phyloP scores from a whole-genome alignment of 2,113 vertebrate genomes.

The Thamnaconus septentrionalis region DNA sequence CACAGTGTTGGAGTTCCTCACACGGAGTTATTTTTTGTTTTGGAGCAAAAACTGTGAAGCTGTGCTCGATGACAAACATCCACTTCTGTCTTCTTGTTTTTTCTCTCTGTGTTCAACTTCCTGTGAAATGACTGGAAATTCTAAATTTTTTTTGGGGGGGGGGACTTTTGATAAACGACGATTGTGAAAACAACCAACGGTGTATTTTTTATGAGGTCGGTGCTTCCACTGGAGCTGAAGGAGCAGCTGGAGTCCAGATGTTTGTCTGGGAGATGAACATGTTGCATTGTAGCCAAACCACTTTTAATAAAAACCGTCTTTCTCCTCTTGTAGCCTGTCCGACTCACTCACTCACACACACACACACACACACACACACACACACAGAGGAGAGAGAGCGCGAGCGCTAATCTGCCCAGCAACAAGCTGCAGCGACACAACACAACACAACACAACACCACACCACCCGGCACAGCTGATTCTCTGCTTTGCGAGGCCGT shows the following conservation, averaged over 20 bases:
- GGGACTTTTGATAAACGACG: constrained; percentile 93
- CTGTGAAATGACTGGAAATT: constrained; percentile 98
- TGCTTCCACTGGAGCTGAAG: background rate
- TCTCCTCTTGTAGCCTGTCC: constrained; percentile 45
- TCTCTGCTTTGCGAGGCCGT: too few relatives aligned
- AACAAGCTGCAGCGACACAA: too few relatives aligned
- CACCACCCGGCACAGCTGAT: too few relatives aligned
- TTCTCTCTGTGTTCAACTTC: constrained; percentile 62
- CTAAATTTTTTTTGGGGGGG: constrained; percentile 99
- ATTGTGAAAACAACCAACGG: constrained; percentile 95
- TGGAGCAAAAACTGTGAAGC: constrained; percentile 97
- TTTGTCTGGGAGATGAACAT: constrained; percentile 99
- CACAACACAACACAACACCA: too few relatives aligned
- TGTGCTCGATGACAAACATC: constrained; percentile 78
- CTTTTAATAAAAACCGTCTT: constrained; percentile 71
- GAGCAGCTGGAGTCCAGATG: constrained; percentile 75
- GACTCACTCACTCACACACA: constrained; percentile 8
- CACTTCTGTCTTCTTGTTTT: constrained; percentile 63
- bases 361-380: background rate
- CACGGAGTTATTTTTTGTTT: constrained; percentile 99
- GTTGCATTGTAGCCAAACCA: constrained; percentile 99
- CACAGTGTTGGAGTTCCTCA: constrained; percentile 99
- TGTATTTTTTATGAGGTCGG: constrained; percentile 89
- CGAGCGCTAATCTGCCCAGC: too few relatives aligned
- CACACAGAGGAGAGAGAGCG: background rate